phyloP scores from a whole-genome alignment of 1,140 invertebrate genomes.

The Drosophila sturtevanti region DNA sequence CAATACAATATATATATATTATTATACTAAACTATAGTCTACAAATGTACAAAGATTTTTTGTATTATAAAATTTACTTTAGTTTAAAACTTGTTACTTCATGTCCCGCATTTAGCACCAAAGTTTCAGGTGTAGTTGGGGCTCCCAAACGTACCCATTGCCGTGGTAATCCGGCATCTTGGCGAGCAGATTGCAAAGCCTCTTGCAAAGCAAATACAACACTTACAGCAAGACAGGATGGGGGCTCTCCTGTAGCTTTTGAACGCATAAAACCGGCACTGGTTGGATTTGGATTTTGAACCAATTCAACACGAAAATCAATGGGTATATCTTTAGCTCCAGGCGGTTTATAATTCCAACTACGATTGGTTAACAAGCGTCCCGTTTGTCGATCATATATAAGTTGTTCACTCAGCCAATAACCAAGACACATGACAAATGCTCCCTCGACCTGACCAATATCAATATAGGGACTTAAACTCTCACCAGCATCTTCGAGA shows the following conservation, averaged over 20 bases:
- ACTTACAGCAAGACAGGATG: conserved; percentile 87
- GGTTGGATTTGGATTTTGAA: conserved; percentile 86
- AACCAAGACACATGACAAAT: conserved; percentile 93
- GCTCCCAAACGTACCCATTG: conserved; percentile 84
- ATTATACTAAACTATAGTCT: not conserved
- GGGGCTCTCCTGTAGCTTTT: conserved; percentile 93
- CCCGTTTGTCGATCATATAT: conserved; percentile 84
- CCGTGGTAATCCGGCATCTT: conserved; percentile 84
- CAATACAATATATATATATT: not conserved
- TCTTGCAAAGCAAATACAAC: conserved; percentile 89
- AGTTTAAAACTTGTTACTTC: conserved; percentile 52
- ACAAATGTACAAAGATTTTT: no score
- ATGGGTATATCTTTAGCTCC: conserved; percentile 93
- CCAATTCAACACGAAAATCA: conserved; percentile 90
- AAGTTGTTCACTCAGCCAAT: conserved; percentile 90
- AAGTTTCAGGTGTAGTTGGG: conserved; percentile 83
- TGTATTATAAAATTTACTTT: conserved; percentile 28
- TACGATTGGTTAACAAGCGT: conserved; percentile 88
- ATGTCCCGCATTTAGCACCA: conserved; percentile 78
- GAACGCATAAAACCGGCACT: conserved; percentile 89
- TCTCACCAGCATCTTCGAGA: conserved; percentile 89
- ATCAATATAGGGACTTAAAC: conserved; percentile 90
- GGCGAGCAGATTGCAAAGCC: conserved; percentile 87
- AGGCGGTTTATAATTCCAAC: conserved; percentile 94
- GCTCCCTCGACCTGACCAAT: conserved; percentile 94